Conservation (phyloP, 2,797 vertebrate species). For the Carduelis carduelis region DNA sequence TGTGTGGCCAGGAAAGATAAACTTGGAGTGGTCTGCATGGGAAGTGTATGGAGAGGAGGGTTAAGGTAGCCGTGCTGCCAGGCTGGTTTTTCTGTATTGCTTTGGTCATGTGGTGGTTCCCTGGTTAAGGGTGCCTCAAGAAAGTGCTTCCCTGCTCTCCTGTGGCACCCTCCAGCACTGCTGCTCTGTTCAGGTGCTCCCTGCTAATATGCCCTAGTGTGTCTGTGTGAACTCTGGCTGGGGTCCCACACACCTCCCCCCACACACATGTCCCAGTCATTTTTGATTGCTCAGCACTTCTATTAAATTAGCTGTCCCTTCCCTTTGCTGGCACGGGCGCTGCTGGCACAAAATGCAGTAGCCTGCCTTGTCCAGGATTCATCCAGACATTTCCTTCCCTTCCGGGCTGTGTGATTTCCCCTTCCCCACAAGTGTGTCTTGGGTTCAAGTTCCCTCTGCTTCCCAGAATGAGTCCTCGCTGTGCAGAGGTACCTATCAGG, state of each 20-base stretch:
- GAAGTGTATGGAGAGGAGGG: background rate
- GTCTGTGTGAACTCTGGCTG: background rate
- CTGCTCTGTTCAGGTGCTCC: background rate
- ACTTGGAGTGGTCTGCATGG: background rate
- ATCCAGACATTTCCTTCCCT: conserved; percentile 57
- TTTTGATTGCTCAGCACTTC: conserved; percentile 23
- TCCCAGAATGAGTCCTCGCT: background rate
- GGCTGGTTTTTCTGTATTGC: background rate
- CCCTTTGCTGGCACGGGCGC: background rate
- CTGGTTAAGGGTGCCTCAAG: background rate
- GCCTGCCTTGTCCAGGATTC: background rate
- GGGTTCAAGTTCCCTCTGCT: background rate
- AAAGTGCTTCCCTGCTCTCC: background rate
- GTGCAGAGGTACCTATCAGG: background rate
- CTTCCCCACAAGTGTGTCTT: background rate
- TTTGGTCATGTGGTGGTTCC: background rate
- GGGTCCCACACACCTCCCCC: background rate
- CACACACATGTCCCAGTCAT: fast-evolving
- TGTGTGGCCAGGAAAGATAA: background rate
- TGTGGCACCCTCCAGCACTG: background rate
- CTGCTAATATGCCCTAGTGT: background rate
- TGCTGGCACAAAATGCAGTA: background rate
- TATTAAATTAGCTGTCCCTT: conserved; percentile 23
- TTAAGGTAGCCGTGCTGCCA: fast-evolving
- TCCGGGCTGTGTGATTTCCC: conserved; percentile 9